A percentile compares a stretch with the other conserved stretches of the same genome.
Evolutionary conservation across 2,797 vertebrate genomes (phyloP).

Genomic region (Pseudochirops cupreus): DNA sequence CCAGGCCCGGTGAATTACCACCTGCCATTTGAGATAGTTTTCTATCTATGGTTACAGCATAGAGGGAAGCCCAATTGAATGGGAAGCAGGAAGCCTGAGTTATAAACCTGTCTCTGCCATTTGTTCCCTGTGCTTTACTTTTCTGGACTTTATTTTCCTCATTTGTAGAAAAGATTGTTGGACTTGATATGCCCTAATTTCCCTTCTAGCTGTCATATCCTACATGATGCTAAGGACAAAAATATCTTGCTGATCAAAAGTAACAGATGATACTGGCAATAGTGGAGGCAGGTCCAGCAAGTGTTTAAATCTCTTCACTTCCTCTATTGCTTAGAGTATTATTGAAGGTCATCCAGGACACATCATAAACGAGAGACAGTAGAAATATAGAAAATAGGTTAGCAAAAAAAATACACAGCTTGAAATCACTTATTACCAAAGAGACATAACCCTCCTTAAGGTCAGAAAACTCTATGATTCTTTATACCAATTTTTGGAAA

Average conservation of each 20-base stretch:
- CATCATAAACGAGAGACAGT: not conserved
- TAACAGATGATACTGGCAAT: not conserved
- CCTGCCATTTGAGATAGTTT: not conserved
- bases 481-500: not conserved
- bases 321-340: not conserved
- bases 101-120: not conserved
- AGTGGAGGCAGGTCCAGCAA: not conserved
- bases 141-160: not conserved
- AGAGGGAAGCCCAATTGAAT: not conserved
- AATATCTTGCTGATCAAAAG: not conserved
- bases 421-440: not conserved
- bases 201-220: not conserved
- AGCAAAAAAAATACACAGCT: not conserved
- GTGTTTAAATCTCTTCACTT: not conserved
- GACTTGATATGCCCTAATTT: not conserved
- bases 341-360: not conserved
- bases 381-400: not conserved
- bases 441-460: not conserved
- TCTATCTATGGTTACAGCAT: not conserved
- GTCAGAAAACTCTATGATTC: not conserved
- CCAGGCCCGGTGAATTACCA: not conserved
- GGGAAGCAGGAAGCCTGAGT: not conserved
- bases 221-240: not conserved
- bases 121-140: not conserved
- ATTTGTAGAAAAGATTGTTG: not conserved